Evolutionary conservation across 1,140 invertebrate species (phyloP).

Genomic region (Cecropterus lyciades): DNA sequence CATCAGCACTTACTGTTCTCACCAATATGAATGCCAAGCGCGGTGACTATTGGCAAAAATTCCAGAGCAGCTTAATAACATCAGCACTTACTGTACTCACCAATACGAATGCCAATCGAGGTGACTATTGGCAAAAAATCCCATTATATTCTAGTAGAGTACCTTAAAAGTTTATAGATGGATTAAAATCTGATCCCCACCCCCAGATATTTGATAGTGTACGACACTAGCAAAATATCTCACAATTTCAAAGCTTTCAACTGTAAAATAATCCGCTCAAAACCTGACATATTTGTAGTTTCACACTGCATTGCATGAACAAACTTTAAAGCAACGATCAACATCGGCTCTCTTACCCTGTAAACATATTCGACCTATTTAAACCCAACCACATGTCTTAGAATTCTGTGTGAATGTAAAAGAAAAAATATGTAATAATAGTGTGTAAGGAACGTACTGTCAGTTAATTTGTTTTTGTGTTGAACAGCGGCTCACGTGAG

Average conservation of each 20-base stretch:
- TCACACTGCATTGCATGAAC: conserved; percentile 28
- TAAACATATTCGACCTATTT: conserved; percentile 49
- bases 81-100: too few species aligned
- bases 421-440: conserved; percentile 43
- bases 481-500: conserved; percentile 23
- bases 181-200: too few species aligned
- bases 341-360: conserved; percentile 39
- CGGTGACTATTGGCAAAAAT: too few species aligned
- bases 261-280: conserved; percentile 34
- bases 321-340: conserved; percentile 32
- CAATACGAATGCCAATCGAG: too few species aligned
- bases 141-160: too few species aligned
- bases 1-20: too few species aligned
- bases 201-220: conserved; percentile 23
- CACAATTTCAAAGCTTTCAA: conserved; percentile 29
- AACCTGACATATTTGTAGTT: conserved; percentile 34
- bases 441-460: conserved; percentile 36
- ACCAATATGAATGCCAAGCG: too few species aligned
- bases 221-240: conserved; percentile 6
- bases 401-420: conserved; percentile 44
- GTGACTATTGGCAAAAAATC: too few species aligned
- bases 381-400: conserved; percentile 12
- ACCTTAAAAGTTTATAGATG: too few species aligned
- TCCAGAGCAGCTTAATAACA: too few species aligned
- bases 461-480: conserved; percentile 34